Conservation (phyloP, 1,140 invertebrate species). For the Homalodisca vitripennis region DNA sequence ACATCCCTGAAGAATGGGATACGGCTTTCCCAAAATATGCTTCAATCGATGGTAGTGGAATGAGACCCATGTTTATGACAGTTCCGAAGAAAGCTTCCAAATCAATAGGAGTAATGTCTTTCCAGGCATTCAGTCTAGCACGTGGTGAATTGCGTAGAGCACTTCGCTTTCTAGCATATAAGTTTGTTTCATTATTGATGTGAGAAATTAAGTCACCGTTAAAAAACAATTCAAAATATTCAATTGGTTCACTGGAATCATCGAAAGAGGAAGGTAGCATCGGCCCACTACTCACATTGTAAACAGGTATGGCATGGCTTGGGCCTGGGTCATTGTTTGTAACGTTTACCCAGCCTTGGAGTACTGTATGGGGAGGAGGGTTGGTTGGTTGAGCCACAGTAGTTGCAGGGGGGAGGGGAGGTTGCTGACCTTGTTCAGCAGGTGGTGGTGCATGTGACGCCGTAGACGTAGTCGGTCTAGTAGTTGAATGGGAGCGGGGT, state of each 20-base stretch:
- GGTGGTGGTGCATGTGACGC: background rate
- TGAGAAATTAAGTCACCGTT: background rate
- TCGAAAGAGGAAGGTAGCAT: background rate
- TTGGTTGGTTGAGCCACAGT: background rate
- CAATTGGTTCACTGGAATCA: background rate
- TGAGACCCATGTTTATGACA: slow-evolving; percentile 14
- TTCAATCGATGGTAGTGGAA: background rate
- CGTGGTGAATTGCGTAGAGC: background rate
- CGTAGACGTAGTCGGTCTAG: slow-evolving; percentile 37
- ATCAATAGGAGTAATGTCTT: background rate
- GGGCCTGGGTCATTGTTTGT: slow-evolving; percentile 47
- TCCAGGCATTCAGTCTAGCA: background rate
- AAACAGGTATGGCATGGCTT: background rate
- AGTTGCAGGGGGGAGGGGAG: background rate
- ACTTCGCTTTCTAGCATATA: background rate
- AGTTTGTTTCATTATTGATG: slow-evolving; percentile 7
- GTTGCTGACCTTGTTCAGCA: background rate
- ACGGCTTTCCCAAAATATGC: slow-evolving; percentile 10
- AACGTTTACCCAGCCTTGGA: background rate
- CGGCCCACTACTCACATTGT: background rate
- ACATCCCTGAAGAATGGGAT: background rate
- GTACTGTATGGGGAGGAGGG: background rate
- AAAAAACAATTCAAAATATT: slow-evolving; percentile 17
- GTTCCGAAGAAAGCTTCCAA: slow-evolving; percentile 4
- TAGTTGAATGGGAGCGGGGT: slow-evolving; percentile 53